Conservation (phyloP, 2,888 invertebrate genomes). For the Vanessa cardui region DNA sequence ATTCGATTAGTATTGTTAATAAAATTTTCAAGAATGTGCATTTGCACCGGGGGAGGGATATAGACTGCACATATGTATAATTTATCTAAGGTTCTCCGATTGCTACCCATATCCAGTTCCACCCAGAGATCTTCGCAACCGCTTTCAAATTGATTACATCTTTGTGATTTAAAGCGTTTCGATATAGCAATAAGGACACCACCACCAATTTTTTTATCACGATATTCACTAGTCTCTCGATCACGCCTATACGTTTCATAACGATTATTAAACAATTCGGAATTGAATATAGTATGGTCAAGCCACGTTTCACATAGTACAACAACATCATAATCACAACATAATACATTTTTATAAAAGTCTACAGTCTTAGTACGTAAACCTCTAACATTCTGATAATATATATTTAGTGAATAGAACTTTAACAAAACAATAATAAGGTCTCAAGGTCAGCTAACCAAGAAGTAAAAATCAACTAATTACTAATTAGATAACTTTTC, state of each 20-base stretch:
- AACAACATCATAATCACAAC: conserved; percentile 34
- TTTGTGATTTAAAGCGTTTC: conserved; percentile 6
- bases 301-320: conserved; percentile 42
- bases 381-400: conserved; percentile 41
- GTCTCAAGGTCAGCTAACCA: not conserved
- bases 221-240: conserved; percentile 15
- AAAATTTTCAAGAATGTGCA: conserved; percentile 10
- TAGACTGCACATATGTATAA: conserved; percentile 26
- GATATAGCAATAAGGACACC: conserved; percentile 39
- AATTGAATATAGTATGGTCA: conserved; percentile 25
- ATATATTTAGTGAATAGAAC: conserved; percentile 24
- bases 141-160: not conserved
- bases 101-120: not conserved
- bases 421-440: not conserved
- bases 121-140: conserved; percentile 29
- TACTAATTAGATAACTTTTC: not conserved
- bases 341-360: conserved; percentile 30
- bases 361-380: conserved; percentile 36
- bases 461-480: not conserved
- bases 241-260: conserved; percentile 41
- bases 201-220: conserved; percentile 34
- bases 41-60: conserved; percentile 15
- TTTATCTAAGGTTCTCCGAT: not conserved
- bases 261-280: conserved; percentile 38
- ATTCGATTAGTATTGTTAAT: not conserved